phyloP scores from a whole-genome alignment of 2,797 vertebrate species.

The Muraenolepis orangiensis region DNA sequence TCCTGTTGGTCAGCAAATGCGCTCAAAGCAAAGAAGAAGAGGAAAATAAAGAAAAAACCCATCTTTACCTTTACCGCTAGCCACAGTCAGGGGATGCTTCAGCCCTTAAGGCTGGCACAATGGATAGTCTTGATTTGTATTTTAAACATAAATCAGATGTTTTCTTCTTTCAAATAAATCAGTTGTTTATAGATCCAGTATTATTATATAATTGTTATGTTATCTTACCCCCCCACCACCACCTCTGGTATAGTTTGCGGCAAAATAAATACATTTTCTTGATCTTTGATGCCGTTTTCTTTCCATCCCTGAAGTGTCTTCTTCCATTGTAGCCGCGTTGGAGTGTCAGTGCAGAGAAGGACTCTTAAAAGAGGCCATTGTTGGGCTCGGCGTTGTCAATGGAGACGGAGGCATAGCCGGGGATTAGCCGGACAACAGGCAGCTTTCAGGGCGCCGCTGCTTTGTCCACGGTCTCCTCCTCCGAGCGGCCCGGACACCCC shows the following conservation, averaged over 20 bases:
- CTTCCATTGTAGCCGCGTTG: slow-evolving; percentile 56
- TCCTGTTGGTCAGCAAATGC: slow-evolving; percentile 77
- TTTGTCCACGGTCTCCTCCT: slow-evolving; percentile 67
- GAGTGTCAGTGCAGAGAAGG: slow-evolving; percentile 59
- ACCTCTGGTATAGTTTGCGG: neutral
- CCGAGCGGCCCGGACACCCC: slow-evolving; percentile 57
- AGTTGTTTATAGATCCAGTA: neutral
- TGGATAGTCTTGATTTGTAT: neutral
- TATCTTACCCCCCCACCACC: neutral
- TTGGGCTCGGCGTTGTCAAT: slow-evolving; percentile 62
- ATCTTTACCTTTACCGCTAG: slow-evolving; percentile 49
- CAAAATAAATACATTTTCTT: neutral
- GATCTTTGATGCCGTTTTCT: slow-evolving; percentile 48
- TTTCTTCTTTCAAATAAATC: neutral
- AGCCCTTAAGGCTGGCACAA: neutral
- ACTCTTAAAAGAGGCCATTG: slow-evolving; percentile 69
- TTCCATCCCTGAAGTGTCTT: slow-evolving; percentile 56
- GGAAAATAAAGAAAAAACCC: slow-evolving; percentile 57
- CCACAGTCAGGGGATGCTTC: slow-evolving; percentile 44
- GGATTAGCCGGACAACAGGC: slow-evolving; percentile 71
- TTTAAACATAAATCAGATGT: neutral
- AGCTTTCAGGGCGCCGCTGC: slow-evolving; percentile 63
- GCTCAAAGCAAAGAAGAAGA: slow-evolving; percentile 53
- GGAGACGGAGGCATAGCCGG: slow-evolving; percentile 55
- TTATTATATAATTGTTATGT: neutral